These are phyloP conservation scores for Anas bahamensis DNA, from an alignment of 2,797 vertebrate species.

Conservation along the genomic window DNA sequence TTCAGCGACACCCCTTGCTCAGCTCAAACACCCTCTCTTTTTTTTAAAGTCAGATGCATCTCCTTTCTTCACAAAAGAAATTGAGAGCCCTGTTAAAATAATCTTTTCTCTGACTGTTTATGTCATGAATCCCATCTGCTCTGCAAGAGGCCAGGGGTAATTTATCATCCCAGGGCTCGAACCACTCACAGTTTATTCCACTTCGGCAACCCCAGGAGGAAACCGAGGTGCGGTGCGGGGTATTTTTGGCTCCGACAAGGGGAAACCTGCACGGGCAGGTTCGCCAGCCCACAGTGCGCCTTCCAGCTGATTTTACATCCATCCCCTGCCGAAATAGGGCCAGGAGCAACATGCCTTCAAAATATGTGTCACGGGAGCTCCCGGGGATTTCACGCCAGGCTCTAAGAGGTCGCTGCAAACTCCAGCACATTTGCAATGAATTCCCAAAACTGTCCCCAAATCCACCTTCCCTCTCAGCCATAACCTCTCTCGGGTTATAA, in stretches of 20 bases:
- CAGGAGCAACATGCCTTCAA: neutral
- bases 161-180: neutral
- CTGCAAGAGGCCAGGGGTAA: neutral
- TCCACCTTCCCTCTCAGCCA: neutral
- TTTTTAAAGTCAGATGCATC: neutral
- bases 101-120: neutral
- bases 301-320: neutral
- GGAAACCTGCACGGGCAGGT: neutral
- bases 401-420: neutral
- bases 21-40: neutral
- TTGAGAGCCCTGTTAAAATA: neutral
- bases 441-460: neutral
- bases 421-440: neutral
- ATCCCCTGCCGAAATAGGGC: fast-evolving
- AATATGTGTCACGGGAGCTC: neutral
- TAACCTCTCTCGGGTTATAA: neutral
- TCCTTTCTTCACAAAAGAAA: neutral
- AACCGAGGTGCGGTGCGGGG: neutral
- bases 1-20: neutral
- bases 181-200: neutral
- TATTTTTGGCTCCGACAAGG: conserved; percentile 23
- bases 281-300: neutral
- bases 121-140: conserved; percentile 3
- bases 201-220: neutral
- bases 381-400: neutral